phyloP scores from a whole-genome alignment of 1,140 invertebrate species.

The Idris sp. region DNA sequence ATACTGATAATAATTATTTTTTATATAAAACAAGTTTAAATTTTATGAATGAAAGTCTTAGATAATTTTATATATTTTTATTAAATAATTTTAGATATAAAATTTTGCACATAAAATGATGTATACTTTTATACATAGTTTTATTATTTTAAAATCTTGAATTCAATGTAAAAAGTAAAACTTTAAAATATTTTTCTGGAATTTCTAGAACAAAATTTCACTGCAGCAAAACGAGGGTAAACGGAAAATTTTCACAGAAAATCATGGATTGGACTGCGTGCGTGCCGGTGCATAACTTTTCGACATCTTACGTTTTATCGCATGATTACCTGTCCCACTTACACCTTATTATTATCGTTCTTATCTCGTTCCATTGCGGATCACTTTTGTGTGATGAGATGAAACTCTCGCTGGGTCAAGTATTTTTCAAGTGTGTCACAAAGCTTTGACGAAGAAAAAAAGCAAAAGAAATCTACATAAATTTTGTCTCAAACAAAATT shows the following conservation, averaged over 20 bases:
- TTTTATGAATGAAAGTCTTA: too few species aligned
- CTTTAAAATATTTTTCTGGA: too few species aligned
- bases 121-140: too few species aligned
- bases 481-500: too few species aligned
- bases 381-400: slow-evolving; percentile 57
- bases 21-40: too few species aligned
- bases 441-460: slow-evolving; percentile 26
- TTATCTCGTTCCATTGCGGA: slow-evolving; percentile 66
- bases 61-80: too few species aligned
- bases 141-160: too few species aligned
- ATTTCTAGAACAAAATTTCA: too few species aligned
- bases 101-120: too few species aligned
- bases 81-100: too few species aligned
- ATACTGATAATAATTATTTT: too few species aligned
- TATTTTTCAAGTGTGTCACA: slow-evolving; percentile 40
- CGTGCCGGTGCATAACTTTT: slow-evolving; percentile 75
- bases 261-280: slow-evolving; percentile 65
- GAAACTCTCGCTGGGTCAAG: slow-evolving; percentile 49
- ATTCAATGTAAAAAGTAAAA: too few species aligned
- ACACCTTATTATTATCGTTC: slow-evolving; percentile 71
- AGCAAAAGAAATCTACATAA: background rate
- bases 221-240: slow-evolving; percentile 48
- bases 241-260: slow-evolving; percentile 56
- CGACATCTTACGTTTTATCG: slow-evolving; percentile 72
- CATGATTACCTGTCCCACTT: slow-evolving; percentile 75